Base-by-base conservation (phyloP, 1,140 invertebrate species). In the Ostrea edulis region DNA sequence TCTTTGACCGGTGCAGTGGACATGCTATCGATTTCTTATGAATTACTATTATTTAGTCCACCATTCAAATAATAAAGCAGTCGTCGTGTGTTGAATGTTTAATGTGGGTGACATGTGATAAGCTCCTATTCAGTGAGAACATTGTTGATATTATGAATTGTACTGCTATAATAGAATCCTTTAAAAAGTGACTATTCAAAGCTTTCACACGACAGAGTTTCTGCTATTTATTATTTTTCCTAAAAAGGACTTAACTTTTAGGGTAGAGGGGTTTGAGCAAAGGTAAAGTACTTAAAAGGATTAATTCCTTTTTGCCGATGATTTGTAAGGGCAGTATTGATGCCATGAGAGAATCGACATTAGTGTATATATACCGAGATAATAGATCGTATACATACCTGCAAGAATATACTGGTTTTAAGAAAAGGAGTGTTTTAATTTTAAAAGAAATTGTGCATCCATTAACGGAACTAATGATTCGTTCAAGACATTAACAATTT, bases 261-360 rank as follows among this genome's bases (percentile, higher is more conserved):
- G 68, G 14, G 29, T 77, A 35, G 68, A 25, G 22, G 68, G 22
- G 29, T 77, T 77, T 77, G 68, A 77, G 68, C 29, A 29, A 12
- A 14, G 29, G 68, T 77, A 77, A 77, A 77, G 68, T 35, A 77
- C 68, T 77, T 77, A 77, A 77, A 22, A 35, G 68, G 68, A 77
- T 77, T 77, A 77, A 77, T 77, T 77, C 68, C 17, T 29, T 77
- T 25, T 35, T 29, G 7, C 14, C 68, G 68, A 77, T 77, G 68
- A 77, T 77, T 77, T 77, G 22, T 77, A 77, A 77, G 29, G 9
- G n/a, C 11, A 62, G 4, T n/a, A 29, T 77, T 77, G 68, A 77
- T 29, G 55, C 17, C 55, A 62, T 62, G 17, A 62, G 55, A 62
- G n/a, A 62, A 62, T n/a, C 14, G 35, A 5, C 5, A 44, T 44